Conservation (phyloP, 1,140 invertebrate species). For the Campoletis sonorensis region DNA sequence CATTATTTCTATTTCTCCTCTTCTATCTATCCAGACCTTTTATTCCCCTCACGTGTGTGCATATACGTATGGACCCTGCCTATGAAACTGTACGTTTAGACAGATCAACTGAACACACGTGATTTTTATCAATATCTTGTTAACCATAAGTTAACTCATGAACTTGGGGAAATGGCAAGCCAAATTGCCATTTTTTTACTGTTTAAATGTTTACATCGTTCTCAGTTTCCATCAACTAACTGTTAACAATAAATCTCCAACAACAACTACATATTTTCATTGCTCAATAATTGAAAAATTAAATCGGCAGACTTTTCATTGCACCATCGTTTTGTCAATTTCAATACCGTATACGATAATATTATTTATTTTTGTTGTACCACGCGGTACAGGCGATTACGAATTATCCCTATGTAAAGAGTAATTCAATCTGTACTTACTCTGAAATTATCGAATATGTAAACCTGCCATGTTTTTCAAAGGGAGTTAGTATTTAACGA, state of each 20-base stretch:
- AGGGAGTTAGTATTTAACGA: neutral
- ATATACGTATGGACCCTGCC: neutral
- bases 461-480: neutral
- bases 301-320: too few species aligned
- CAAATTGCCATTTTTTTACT: too few species aligned
- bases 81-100: neutral
- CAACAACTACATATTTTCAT: too few species aligned
- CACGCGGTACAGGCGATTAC: neutral
- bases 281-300: too few species aligned
- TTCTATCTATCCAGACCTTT: slow-evolving; percentile 57
- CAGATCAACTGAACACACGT: too few species aligned
- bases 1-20: slow-evolving; percentile 60
- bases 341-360: neutral
- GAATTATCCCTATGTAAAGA: neutral
- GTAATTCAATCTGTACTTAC: neutral
- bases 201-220: too few species aligned
- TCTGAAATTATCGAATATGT: neutral
- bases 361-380: neutral
- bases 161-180: too few species aligned
- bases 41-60: slow-evolving; percentile 31
- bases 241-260: too few species aligned
- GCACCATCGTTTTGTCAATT: too few species aligned
- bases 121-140: too few species aligned
- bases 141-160: too few species aligned
- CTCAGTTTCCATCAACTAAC: too few species aligned